Evolutionary conservation across 2,888 invertebrate species (phyloP), one percentile per base, ranked within the genome.

Genomic region (Phengaris arion): DNA sequence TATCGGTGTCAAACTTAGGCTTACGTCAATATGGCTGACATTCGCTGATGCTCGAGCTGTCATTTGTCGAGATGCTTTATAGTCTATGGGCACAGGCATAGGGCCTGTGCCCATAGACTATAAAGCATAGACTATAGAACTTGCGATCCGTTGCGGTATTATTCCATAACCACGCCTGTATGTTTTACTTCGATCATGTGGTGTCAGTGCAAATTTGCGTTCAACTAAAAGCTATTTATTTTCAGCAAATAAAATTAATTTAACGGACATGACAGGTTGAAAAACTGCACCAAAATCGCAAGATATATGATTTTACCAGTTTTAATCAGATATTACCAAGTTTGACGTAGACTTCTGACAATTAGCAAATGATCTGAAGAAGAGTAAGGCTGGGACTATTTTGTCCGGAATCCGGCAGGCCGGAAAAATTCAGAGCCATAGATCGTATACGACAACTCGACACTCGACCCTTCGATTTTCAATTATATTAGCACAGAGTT

Each of bases 191-290:
- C 77, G 74, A 79, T 80, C 78, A 79, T 77, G 79, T 76, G 68
- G 77, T 80, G 84, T 84, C 83, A 78, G 77, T 79, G 82, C 80
- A 79, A 84, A 85, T 85, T 83, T 82, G 84, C 79, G 80, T 83
- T 81, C 80, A 82, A 84, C 85, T 85, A 84, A 85, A 84, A 83
- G 81, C 81, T 81, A 83, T 85, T 85, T 84, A 85, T 84, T 84
- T 81, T 77, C 77, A 76, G 76, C 74, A 78, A 81, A 80, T 79
- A 79, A 81, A 80, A 84, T 84, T 82, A 83, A 83, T 81, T 80
- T 75, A 76, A 74, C 77, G 77, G 77, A 77, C 79, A 77, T 76
- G 79, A 78, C 77, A 76, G 70, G 73, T 77, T 75, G 74, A 75
- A 76, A 78, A 80, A 79, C 79, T 72, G 74, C 74, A 45, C 74